Conservation (phyloP, 2,888 invertebrate species). For the Spatulosminthurus flaviceps region DNA sequence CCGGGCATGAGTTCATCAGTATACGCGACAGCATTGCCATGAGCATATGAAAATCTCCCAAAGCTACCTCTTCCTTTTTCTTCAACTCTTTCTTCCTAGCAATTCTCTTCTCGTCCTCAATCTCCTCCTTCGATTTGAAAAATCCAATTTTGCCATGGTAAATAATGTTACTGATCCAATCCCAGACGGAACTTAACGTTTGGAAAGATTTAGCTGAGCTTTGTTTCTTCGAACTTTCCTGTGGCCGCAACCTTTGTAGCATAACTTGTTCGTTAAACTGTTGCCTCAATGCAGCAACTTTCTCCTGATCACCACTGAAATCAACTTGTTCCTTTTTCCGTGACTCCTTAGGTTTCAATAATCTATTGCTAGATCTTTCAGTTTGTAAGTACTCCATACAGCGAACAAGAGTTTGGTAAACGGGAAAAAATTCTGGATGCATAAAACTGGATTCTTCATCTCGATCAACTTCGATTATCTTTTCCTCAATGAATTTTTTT, state of each 20-base stretch:
- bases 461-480: not conserved
- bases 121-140: not conserved
- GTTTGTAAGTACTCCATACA: constrained; percentile 23
- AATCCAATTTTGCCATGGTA: too few relatives aligned
- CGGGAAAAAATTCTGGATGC: constrained; percentile 21
- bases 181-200: not conserved
- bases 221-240: too few relatives aligned
- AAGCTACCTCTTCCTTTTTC: constrained; percentile 1
- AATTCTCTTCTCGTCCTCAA: not conserved
- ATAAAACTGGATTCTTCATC: not conserved
- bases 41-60: not conserved
- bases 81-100: not conserved
- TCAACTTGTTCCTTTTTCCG: too few relatives aligned
- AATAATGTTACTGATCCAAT: not conserved
- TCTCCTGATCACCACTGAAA: too few relatives aligned
- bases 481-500: constrained; percentile 4
- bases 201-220: not conserved
- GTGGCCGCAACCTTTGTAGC: not conserved
- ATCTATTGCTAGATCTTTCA: not conserved
- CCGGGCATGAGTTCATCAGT: constrained; percentile 19
- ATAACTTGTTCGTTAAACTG: not conserved
- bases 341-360: too few relatives aligned
- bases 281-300: too few relatives aligned
- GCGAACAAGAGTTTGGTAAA: constrained; percentile 20
- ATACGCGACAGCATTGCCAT: not conserved